These are phyloP conservation scores for Thelaira solivaga DNA, from an alignment of 2,888 invertebrate species.

Conservation along the genomic window DNA sequence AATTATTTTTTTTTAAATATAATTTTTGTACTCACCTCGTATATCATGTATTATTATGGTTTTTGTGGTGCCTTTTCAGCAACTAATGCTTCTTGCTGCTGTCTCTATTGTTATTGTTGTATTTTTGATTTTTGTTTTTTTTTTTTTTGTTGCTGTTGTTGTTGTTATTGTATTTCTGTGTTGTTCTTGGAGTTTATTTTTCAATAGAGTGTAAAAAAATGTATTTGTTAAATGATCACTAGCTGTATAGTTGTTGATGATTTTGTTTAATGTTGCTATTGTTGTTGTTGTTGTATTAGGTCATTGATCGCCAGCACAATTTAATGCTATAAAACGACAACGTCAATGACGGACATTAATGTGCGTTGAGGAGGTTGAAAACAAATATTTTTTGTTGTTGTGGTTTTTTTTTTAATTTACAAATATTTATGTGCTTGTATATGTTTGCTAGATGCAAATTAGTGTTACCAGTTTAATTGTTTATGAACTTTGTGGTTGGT, in stretches of 20 bases:
- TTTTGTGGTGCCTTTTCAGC: constrained; percentile 7
- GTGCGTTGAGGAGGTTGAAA: constrained; percentile 55
- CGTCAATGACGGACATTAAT: constrained; percentile 35
- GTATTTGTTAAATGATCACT: constrained; percentile 56
- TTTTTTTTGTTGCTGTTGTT: background rate
- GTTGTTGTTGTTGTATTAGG: constrained; percentile 34
- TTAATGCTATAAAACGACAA: constrained; percentile 46
- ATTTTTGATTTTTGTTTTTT: background rate
- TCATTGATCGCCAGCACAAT: constrained; percentile 60
- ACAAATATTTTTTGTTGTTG: constrained; percentile 1
- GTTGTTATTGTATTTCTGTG: too few species aligned
- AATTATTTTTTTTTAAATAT: constrained; percentile 21
- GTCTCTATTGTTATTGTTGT: constrained; percentile 34
- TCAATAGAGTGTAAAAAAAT: constrained; percentile 20
- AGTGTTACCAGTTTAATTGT: constrained; percentile 17
- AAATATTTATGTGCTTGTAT: too few species aligned
- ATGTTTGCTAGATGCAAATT: constrained; percentile 22
- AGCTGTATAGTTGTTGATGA: constrained; percentile 15
- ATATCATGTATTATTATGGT: constrained; percentile 25
- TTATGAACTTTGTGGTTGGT: background rate
- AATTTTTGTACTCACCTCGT: too few species aligned
- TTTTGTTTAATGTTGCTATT: background rate
- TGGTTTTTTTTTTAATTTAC: background rate
- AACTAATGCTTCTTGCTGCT: constrained; percentile 27
- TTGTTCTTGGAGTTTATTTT: constrained; percentile 48